Base-by-base conservation (phyloP, 2,888 invertebrate genomes). In the Meiosimyza platycephala region DNA sequence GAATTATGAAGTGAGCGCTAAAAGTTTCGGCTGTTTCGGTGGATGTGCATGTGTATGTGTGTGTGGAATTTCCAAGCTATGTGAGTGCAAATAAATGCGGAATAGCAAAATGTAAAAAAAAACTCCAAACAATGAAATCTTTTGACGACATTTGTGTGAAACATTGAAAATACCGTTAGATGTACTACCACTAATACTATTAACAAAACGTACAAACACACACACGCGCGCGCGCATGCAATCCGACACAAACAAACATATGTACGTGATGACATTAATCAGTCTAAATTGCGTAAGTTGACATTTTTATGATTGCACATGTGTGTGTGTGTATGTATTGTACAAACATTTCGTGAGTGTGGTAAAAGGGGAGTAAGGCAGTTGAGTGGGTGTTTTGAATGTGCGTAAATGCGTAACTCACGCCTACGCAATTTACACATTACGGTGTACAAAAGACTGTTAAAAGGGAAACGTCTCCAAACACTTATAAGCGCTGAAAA, bases 301-400 rank as follows among this genome's bases (percentile, higher is more conserved):
- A 64, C 64, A 69, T 63, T 72, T 72, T 68, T 72, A 63, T 68
- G 69, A 57, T 64, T 51, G 22, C 60, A 13, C 51, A 40, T 66
- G 54, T 18, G 48, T 64, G 28, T 51, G 40, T 54, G 13, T 52
- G 3, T 51, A 51, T 65, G 11, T 28, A 6, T 52, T 4, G 54
- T n/a, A 12, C 18, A 16, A 1, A n/a, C 28, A 28, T 3, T 57
- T 18, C 5, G 28, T 57, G 57, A 11, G 16, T 11, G 15, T n/a
- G 50, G 50, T 50, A 50, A 6, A 7, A 60, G 51, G 51, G 22
- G 51, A 9, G 12, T 16, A 1, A 64, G 50, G 13, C 18, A 9
- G 68, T 9, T 12, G 15, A 1, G 16, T 13, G 47, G 40, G 63
- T n/a, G 15, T n/a, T n/a, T 11, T 18, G 28, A 4, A 15, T 28